phyloP scores from a whole-genome alignment of 53 echinoderm and acorn worm genomes.

The Echinometra lucunter region DNA sequence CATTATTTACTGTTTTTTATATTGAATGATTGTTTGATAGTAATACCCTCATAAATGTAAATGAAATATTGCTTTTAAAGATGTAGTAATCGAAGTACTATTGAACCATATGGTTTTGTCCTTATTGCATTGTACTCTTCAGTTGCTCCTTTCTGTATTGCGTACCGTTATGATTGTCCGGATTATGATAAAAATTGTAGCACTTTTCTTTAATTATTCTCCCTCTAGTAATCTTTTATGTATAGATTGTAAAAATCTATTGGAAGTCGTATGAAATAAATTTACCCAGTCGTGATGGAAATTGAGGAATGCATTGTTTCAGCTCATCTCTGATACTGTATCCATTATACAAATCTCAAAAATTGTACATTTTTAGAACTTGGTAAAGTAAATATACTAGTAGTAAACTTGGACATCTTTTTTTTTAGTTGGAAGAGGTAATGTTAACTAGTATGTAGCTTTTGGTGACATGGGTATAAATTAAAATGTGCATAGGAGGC shows the following conservation, averaged over 20 bases:
- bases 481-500: too few species aligned
- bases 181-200: background rate
- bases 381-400: too few species aligned
- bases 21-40: background rate
- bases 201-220: background rate
- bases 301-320: background rate
- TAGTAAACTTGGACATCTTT: too few species aligned
- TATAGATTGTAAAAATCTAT: conserved; percentile 25
- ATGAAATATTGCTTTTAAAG: conserved; percentile 37
- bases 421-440: too few species aligned
- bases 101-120: background rate
- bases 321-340: background rate
- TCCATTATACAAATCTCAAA: background rate
- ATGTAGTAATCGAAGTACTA: conserved; percentile 11
- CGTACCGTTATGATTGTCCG: background rate
- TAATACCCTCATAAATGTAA: background rate
- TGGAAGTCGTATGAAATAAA: conserved; percentile 48
- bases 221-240: background rate
- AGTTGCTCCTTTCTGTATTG: background rate
- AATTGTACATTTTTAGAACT: too few species aligned
- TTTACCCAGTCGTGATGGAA: conserved; percentile 36
- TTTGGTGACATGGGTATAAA: too few species aligned
- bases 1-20: conserved; percentile 2
- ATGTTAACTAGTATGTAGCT: too few species aligned
- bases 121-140: conserved; percentile 6